Evolutionary conservation across 2,113 vertebrate genomes (phyloP), one percentile per base, ranked within the genome.

Genomic region (Clarias gariepinus): DNA sequence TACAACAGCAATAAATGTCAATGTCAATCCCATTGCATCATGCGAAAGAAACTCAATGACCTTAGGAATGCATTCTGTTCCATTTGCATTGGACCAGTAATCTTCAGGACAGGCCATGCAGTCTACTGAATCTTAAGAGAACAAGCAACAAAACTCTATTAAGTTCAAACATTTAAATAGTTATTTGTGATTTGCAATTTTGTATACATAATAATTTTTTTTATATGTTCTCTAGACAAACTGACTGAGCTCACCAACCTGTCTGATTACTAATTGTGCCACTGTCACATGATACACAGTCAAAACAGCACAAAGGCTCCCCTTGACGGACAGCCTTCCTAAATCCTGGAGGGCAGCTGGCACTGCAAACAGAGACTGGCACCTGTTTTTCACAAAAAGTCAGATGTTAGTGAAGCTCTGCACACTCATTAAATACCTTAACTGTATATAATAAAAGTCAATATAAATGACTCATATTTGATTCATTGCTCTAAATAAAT

Each of bases 301-400:
- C 95, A 94, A 96, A 96, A 91, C 95, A 96, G 91, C 95, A 96
- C 64, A 95, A 86, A 93, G 94, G 93, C 89, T 95, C 90, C 90
- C 94, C 93, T 92, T 41, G 91, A 91, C 94, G 94, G 90, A 93
- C 92, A 91, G 94, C 94, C 88, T 95, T 96, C 90, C 95, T 88
- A 89, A 89, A 93, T 84, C 95, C 95, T 83, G 94, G 93, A 91
- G 84, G 57, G 83, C 95, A 96, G 88, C 93, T 94, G 85, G 88
- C 82, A 90, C 93, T 95, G 90, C 95, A 96, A 53, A 95, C 84
- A 91, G 94, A 95, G 86, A 92, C 90, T 21, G 92, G 92, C 85
- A 95, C 91, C 95, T 96, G 33, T 13, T 73, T 60, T 21, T 12
- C 82, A 71, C 4, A 81, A 21, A 84, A 30, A 57, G 13, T 7